Base-by-base conservation (phyloP, 2,888 invertebrate genomes). In the Cosmia pyralina region DNA sequence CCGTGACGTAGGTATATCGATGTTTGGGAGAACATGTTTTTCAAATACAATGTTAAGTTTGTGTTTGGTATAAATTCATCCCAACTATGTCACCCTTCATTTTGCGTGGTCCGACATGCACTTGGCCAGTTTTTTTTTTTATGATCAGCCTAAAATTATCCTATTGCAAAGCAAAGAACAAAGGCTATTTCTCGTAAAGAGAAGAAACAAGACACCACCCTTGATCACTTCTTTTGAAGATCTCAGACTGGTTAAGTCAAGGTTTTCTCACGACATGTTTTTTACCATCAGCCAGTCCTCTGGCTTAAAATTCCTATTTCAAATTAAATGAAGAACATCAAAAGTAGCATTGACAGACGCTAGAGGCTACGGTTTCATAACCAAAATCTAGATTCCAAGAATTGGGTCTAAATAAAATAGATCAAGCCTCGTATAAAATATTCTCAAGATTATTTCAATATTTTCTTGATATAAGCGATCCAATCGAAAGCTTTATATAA, bases 401-500 rank as follows among this genome's bases (percentile, higher is more conserved):
- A 41, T 46, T 8, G 2, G 1, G 13, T 28, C 19, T 34, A 10
- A 10, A n/a, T 34, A 10, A 10, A n/a, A n/a, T n/a, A n/a, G 1
- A 50, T 58, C 77, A 44, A 59, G 3, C 0, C 17, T 13, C 28
- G 0, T 50, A 57, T 44, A 38, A 34, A 13, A 58, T 58, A 41
- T 19, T 17, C 8, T 52, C 6, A 17, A 72, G 11, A 79, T 48
- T 22, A 58, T 48, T 59, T 53, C 63, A 48, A 59, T 53, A 63
- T 64, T 72, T 72, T 64, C 63, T 64, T n/a, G 41, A 76, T 53
- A 10, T n/a, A 34, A 53, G 50, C 48, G 58, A 73, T 76, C 48
- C 50, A 60, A 79, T 59, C 59, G 59, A 60, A 76, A 44, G 34
- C n/a, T 52, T 52, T 50, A 22, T 73, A 64, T 78, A 59, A 72